phyloP scores from a whole-genome alignment of 2,113 vertebrate genomes.

The Amblyopsis rosae region DNA sequence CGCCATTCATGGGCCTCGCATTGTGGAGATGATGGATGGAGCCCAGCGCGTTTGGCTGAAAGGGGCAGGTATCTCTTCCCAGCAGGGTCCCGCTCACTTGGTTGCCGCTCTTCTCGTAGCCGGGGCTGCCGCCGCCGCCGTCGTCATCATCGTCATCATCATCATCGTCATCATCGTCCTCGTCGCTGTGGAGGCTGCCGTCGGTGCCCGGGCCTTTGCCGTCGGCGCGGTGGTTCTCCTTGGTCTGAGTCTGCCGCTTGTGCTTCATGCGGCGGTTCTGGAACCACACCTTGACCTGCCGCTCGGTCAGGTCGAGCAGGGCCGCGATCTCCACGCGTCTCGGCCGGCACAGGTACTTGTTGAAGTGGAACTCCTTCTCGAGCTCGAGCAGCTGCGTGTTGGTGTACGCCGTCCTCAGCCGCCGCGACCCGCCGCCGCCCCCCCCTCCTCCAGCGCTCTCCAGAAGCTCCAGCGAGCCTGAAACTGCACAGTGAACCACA shows the following conservation, averaged over 20 bases:
- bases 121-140: conserved; percentile 62
- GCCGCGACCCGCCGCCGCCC: conserved; percentile 87
- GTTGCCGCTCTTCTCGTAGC: conserved; percentile 87
- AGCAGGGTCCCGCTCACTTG: conserved; percentile 88
- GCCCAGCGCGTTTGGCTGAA: conserved; percentile 89
- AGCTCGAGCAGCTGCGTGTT: conserved; percentile 99
- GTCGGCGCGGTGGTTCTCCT: conserved; percentile 93
- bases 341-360: conserved; percentile 99
- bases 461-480: conserved; percentile 92
- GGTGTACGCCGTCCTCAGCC: conserved; percentile 96
- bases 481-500: conserved; percentile 74
- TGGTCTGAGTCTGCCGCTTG: conserved; percentile 97
- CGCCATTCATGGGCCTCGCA: conserved; percentile 87
- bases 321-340: conserved; percentile 96
- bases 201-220: conserved; percentile 83
- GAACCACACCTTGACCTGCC: conserved; percentile 99
- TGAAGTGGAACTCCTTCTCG: conserved; percentile 99
- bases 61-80: conserved; percentile 93
- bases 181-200: conserved; percentile 90
- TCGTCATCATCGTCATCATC: background rate
- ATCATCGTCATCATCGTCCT: conserved; percentile 86
- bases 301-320: conserved; percentile 94
- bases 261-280: conserved; percentile 99
- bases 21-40: conserved; percentile 87
- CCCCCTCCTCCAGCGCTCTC: conserved; percentile 75